Percentiles rank a stretch among this genome's conserved stretches.
Evolutionary conservation across 2,797 vertebrate species (phyloP).

Genomic region (Pitangus sulphuratus): DNA sequence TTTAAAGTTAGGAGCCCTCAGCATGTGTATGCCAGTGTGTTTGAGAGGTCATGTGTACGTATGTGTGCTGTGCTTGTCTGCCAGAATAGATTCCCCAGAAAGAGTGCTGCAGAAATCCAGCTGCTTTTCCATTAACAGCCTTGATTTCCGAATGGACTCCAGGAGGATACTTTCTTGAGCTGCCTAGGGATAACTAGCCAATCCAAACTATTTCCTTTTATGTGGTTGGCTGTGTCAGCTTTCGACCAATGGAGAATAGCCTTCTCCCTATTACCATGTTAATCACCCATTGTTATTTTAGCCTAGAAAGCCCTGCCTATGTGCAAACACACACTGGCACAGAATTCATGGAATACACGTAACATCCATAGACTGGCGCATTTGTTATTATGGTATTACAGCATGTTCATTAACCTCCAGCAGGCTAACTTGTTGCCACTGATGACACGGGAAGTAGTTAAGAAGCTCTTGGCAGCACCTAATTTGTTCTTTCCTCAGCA

Average conservation of each 20-base stretch:
- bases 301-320: neutral
- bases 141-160: constrained; percentile 38
- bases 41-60: neutral
- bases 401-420: constrained; percentile 55
- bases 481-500: constrained; percentile 56
- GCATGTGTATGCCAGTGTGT: neutral
- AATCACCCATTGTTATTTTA: constrained; percentile 44
- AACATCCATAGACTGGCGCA: neutral
- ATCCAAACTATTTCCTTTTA: constrained; percentile 29
- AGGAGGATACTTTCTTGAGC: constrained; percentile 42
- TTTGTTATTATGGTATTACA: constrained; percentile 15
- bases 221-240: constrained; percentile 28
- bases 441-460: constrained; percentile 59
- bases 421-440: constrained; percentile 57
- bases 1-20: neutral
- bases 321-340: neutral
- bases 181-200: constrained; percentile 38
- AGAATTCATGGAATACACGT: neutral
- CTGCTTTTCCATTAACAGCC: constrained; percentile 63
- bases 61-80: neutral
- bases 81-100: constrained; percentile 14
- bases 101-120: constrained; percentile 46
- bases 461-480: constrained; percentile 51
- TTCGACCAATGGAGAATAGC: neutral
- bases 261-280: neutral